Base-by-base conservation (phyloP, 2,797 vertebrate species). In the Sphaeramia orbicularis region DNA sequence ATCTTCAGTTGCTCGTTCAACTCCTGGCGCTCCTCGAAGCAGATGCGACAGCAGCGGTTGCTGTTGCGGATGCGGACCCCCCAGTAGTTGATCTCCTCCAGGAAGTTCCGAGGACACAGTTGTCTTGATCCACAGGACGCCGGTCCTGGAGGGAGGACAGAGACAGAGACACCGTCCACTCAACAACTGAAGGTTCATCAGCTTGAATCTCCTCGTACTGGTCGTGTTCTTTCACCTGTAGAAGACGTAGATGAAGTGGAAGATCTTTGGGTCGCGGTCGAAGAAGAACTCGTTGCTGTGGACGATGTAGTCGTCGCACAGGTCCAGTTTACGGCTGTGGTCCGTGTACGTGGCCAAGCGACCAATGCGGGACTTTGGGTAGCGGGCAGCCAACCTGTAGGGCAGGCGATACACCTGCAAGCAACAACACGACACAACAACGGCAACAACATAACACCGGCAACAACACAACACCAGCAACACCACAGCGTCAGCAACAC, bases 31-130 rank as follows among this genome's bases (percentile, higher is more conserved):
- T 99, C 97, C 72, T 99, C 97, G 0, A 99, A 98, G 83, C 95
- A 95, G 86, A 98, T 96, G 47, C 96, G 95, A 79, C 97, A 99
- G 85, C 97, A 99, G 69, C 96, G 95, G 0, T 94, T 94, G 0
- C 94, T 95, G 87, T 96, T 93, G 51, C 95, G 96, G 73, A 99
- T 95, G 2, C 96, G 81, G 54, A 99, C 94, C 0, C 96, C 96
- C 97, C 97, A 98, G 81, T 98, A 99, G 85, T 95, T 96, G 57
- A 99, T 93, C 88, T 99, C 97, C 85, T 99, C 96, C 85, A 99
- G 88, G 81, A 97, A 98, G 81, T 90, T 89, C 6, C 91, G 90
- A 0, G 96, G 96, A 51, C 97, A 99, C 71, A 97, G 77, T 80
- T 96, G 96, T 94, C 51, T 93, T 93, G 44, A 99, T 96, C 68